Conservation (phyloP, 2,113 vertebrate species). For the Talpa occidentalis region DNA sequence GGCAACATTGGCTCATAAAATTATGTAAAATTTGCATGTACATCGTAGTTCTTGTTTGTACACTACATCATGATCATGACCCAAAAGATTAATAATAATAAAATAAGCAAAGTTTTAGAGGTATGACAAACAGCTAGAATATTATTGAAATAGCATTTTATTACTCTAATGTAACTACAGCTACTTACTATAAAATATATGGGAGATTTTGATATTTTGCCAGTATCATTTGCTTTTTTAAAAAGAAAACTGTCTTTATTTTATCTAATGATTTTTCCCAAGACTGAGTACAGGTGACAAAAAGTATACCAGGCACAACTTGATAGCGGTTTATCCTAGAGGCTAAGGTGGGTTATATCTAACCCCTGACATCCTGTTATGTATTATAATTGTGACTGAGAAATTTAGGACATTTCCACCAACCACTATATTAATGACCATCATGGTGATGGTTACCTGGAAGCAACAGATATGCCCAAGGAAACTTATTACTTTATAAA, state of each 20-base stretch:
- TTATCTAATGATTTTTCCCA: conserved; percentile 20
- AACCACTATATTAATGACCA: conserved; percentile 60
- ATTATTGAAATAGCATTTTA: background rate
- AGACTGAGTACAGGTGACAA: background rate
- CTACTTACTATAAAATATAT: background rate
- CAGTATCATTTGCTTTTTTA: background rate
- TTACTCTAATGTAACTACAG: background rate
- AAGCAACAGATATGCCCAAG: conserved; percentile 53
- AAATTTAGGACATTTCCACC: conserved; percentile 29
- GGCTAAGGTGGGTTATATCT: background rate
- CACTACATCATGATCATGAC: too few species aligned
- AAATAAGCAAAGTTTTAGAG: background rate
- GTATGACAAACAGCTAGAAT: background rate
- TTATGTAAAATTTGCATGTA: too few species aligned
- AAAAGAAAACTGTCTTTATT: background rate
- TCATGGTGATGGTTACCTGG: conserved; percentile 56
- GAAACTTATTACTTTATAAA: conserved; percentile 70
- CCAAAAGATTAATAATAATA: background rate
- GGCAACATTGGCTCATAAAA: too few species aligned
- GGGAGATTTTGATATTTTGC: conserved; percentile 14
- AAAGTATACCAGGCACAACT: background rate
- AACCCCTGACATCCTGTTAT: conserved; percentile 46
- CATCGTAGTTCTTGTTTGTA: too few species aligned
- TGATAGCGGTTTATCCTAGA: background rate
- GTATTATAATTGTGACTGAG: conserved; percentile 70